Conservation (phyloP, 2,113 vertebrate species). For the Coracopsis vasa region DNA sequence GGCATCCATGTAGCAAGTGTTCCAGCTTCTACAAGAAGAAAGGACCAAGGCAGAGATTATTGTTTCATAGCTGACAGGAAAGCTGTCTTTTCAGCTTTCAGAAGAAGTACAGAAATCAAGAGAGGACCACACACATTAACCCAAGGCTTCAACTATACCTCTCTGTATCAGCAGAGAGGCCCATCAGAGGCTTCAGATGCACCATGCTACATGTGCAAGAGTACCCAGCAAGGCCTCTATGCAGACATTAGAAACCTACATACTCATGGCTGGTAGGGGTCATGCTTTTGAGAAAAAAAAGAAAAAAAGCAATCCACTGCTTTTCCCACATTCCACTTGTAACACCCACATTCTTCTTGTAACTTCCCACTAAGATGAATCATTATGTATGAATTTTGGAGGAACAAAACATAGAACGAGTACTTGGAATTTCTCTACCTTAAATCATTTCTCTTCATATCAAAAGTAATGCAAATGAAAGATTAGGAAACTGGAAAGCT, state of each 20-base stretch:
- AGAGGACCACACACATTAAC: neutral
- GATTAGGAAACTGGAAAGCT: neutral
- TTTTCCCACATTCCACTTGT: neutral
- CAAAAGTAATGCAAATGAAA: neutral
- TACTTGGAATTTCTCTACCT: neutral
- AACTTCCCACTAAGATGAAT: neutral
- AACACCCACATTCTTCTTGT: neutral
- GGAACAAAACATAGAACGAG: neutral
- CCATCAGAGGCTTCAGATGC: neutral
- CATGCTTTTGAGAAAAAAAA: neutral
- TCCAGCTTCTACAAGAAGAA: conserved; percentile 81
- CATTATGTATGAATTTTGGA: neutral
- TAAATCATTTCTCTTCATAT: neutral
- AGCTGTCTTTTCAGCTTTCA: neutral
- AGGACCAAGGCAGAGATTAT: neutral
- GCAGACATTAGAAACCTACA: neutral
- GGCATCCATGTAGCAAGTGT: conserved; percentile 80
- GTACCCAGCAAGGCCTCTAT: neutral
- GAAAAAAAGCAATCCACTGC: neutral
- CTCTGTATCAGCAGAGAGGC: neutral
- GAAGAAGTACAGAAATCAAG: neutral
- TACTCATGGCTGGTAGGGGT: neutral
- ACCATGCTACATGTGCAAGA: neutral
- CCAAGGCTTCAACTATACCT: neutral
- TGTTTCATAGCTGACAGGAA: neutral